Conservation (phyloP, 2,888 invertebrate species). For the Euspilapteryx auroguttella region DNA sequence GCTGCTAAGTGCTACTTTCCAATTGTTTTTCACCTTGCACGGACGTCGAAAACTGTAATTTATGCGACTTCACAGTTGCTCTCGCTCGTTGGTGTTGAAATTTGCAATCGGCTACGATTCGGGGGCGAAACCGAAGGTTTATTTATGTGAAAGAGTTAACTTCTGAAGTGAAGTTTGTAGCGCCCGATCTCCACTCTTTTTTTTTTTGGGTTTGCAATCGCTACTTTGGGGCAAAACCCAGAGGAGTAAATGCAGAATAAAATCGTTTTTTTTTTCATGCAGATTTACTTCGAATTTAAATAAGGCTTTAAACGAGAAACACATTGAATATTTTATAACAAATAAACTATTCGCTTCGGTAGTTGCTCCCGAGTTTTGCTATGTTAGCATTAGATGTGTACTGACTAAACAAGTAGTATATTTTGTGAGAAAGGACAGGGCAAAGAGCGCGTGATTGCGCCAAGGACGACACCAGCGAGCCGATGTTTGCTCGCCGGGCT, state of each 20-base stretch:
- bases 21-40: constrained; percentile 50
- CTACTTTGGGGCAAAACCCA: too few relatives aligned
- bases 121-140: constrained; percentile 54
- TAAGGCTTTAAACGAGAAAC: too few relatives aligned
- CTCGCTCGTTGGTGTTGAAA: constrained; percentile 40
- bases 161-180: constrained; percentile 44
- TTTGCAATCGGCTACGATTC: constrained; percentile 52
- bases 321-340: too few relatives aligned
- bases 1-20: constrained; percentile 53
- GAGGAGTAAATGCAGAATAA: too few relatives aligned
- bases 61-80: constrained; percentile 56
- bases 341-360: too few relatives aligned
- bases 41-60: constrained; percentile 48
- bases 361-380: constrained; percentile 21
- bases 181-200: constrained; percentile 34
- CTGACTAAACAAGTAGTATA: constrained; percentile 46
- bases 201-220: constrained; percentile 31
- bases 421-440: constrained; percentile 34
- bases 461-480: constrained; percentile 28
- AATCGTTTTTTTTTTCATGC: too few relatives aligned
- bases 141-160: constrained; percentile 53
- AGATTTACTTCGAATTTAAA: too few relatives aligned
- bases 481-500: too few relatives aligned
- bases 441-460: constrained; percentile 44
- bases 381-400: constrained; percentile 40